phyloP scores from a whole-genome alignment of 2,113 vertebrate species.

The Cololabis saira region DNA sequence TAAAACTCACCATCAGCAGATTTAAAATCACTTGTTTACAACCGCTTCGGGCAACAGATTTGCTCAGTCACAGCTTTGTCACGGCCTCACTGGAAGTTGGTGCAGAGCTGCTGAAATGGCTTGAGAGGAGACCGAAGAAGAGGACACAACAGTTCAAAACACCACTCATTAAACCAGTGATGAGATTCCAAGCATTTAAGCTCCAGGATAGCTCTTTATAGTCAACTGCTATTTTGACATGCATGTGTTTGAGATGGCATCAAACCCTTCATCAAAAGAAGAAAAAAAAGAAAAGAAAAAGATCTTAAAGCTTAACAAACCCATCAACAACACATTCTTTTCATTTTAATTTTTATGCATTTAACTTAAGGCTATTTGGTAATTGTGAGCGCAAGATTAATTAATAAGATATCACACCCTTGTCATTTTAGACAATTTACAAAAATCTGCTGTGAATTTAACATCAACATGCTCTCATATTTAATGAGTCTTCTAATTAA shows the following conservation, averaged over 20 bases:
- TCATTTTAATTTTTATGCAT: conserved; percentile 49
- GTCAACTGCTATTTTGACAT: conserved; percentile 2
- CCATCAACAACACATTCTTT: conserved; percentile 32
- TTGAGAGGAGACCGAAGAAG: conserved; percentile 55
- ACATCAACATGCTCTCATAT: conserved; percentile 66
- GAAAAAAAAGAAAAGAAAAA: conserved; percentile 29
- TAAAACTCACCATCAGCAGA: conserved; percentile 65
- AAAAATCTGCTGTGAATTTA: conserved; percentile 54
- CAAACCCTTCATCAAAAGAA: conserved; percentile 26
- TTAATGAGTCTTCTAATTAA: conserved; percentile 76
- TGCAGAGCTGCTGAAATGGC: conserved; percentile 45
- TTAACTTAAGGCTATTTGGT: conserved; percentile 68
- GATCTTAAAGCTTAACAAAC: conserved; percentile 44
- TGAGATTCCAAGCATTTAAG: conserved; percentile 3
- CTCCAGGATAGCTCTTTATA: not conserved
- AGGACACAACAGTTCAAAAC: conserved; percentile 4
- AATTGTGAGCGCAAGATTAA: conserved; percentile 71
- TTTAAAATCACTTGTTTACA: conserved; percentile 75
- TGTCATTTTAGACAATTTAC: conserved; percentile 72
- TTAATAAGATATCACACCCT: conserved; percentile 75
- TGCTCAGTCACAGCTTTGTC: conserved; percentile 64
- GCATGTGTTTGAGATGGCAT: conserved; percentile 24
- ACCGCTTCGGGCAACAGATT: conserved; percentile 60
- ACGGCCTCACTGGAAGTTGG: conserved; percentile 45
- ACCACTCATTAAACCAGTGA: conserved; percentile 13